Percentiles rank a stretch among this genome's conserved stretches.
Evolutionary conservation across 2,888 invertebrate genomes (phyloP).

Genomic region (Chromoteleia sp.): DNA sequence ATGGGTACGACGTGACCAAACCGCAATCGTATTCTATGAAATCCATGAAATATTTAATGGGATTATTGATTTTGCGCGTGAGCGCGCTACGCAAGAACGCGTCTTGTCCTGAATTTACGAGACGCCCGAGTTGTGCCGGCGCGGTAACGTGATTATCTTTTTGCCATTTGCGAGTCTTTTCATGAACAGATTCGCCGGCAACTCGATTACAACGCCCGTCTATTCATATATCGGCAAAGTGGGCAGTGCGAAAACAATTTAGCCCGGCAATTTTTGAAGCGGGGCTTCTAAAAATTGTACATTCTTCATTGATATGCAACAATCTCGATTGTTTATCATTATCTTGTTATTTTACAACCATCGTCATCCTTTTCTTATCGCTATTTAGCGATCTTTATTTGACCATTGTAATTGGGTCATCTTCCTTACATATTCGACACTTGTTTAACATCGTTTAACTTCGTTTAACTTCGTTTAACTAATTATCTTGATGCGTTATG

Average conservation of each 20-base stretch:
- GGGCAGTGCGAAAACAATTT: constrained; percentile 24
- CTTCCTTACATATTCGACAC: too few relatives aligned
- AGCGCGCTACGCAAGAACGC: constrained; percentile 75
- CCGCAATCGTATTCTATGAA: constrained; percentile 79
- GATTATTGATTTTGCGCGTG: constrained; percentile 80
- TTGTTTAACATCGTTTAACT: too few relatives aligned
- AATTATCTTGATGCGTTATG: too few relatives aligned
- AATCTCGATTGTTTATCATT: too few relatives aligned
- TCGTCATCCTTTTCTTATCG: too few relatives aligned
- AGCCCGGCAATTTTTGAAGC: too few relatives aligned
- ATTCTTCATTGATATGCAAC: too few relatives aligned
- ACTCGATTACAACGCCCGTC: constrained; percentile 45
- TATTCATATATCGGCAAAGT: constrained; percentile 15
- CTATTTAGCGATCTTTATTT: too few relatives aligned
- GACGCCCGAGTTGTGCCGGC: constrained; percentile 72
- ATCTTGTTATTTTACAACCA: too few relatives aligned
- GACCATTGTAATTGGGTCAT: too few relatives aligned
- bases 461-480: too few relatives aligned
- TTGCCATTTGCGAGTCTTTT: constrained; percentile 33
- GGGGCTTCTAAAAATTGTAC: too few relatives aligned
- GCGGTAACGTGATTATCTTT: constrained; percentile 67
- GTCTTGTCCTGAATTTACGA: constrained; percentile 78
- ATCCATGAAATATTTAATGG: constrained; percentile 82
- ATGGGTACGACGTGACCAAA: constrained; percentile 81
- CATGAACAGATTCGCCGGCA: constrained; percentile 32